phyloP scores from a whole-genome alignment of 2,113 vertebrate genomes.

The Fulica atra region DNA sequence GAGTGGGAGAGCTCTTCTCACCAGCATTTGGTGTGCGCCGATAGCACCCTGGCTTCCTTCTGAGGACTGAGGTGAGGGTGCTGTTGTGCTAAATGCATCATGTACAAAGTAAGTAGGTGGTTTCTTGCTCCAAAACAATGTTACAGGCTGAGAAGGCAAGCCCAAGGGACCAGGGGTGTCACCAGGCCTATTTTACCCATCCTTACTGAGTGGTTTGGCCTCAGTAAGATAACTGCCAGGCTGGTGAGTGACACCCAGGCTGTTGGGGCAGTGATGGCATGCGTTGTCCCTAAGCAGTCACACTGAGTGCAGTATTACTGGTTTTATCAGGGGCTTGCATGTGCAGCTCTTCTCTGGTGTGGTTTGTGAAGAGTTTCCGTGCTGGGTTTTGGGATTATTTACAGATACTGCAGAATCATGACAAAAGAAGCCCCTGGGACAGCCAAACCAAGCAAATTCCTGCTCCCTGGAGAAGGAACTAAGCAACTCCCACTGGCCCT shows the following conservation, averaged over 20 bases:
- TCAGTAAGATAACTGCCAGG: not conserved
- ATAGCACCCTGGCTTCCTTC: not conserved
- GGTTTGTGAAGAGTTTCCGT: not conserved
- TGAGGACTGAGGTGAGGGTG: not conserved
- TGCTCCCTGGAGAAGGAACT: not conserved
- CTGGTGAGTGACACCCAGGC: no score
- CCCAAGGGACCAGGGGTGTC: not conserved
- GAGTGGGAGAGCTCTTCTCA: not conserved
- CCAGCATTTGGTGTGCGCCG: rapidly evolving
- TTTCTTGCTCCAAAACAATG: not conserved
- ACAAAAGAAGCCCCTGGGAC: not conserved
- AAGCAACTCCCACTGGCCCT: not conserved
- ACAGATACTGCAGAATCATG: not conserved
- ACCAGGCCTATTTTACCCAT: not conserved
- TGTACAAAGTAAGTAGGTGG: rapidly evolving
- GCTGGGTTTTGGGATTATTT: not conserved
- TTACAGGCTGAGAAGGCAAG: not conserved
- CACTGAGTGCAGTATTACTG: rapidly evolving
- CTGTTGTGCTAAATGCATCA: not conserved
- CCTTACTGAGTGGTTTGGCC: not conserved
- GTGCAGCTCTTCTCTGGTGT: not conserved
- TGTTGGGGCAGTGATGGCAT: rapidly evolving
- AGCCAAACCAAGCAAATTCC: not conserved
- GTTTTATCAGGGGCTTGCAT: not conserved
- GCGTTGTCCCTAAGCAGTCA: not conserved